phyloP scores from a whole-genome alignment of 2,797 vertebrate species.

The Sebastes minor region DNA sequence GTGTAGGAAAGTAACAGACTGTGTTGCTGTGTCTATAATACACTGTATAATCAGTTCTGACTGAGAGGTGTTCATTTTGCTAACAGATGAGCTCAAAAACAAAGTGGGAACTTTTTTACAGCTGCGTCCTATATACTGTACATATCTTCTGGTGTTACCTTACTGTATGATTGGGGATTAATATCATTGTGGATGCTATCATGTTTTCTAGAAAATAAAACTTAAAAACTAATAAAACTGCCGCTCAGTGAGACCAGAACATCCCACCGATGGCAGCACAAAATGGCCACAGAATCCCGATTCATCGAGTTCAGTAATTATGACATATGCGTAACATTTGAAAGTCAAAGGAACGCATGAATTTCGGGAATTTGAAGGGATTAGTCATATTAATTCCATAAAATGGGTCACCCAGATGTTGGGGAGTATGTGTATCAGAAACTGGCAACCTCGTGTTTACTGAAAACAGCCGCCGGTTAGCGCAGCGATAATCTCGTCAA shows the following conservation, averaged over 20 bases:
- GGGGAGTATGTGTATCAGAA: slow-evolving; percentile 40
- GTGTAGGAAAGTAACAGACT: slow-evolving; percentile 11
- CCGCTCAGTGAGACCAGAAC: background rate
- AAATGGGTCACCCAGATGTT: slow-evolving; percentile 76
- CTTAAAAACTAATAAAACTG: background rate
- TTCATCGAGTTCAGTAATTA: slow-evolving; percentile 20
- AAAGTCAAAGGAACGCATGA: slow-evolving; percentile 60
- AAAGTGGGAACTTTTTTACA: background rate
- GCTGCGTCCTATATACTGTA: background rate
- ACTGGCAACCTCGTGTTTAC: slow-evolving; percentile 57
- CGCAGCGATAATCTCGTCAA: slow-evolving; percentile 58
- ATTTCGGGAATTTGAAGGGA: slow-evolving; percentile 61
- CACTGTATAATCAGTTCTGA: background rate
- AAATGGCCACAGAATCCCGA: background rate
- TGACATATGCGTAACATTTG: slow-evolving; percentile 62
- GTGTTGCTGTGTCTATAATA: background rate
- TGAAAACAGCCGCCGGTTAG: slow-evolving; percentile 59
- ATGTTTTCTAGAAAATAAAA: background rate
- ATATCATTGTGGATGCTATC: background rate
- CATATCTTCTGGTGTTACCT: background rate
- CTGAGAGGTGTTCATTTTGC: background rate
- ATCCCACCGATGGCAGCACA: background rate
- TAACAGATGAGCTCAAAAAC: background rate
- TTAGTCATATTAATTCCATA: slow-evolving; percentile 66
- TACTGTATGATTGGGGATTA: background rate